Base-by-base conservation (phyloP, 2,888 invertebrate genomes). In the Trissoscelio sp. region DNA sequence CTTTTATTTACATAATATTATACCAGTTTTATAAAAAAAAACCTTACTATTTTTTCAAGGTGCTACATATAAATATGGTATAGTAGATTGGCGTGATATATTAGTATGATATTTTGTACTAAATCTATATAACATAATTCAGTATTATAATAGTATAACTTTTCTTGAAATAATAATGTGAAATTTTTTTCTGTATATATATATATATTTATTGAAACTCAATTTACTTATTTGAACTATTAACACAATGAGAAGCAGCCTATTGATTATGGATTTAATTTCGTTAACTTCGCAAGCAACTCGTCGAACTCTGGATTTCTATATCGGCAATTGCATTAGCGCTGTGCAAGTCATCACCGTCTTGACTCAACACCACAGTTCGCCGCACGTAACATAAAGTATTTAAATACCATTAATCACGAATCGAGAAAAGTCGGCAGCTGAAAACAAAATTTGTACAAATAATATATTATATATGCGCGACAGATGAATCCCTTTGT, bases 211-310 rank as follows among this genome's bases (percentile, higher is more conserved):
- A 37, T 2, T n/a, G 37, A 12, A 22, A 34, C 44, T 64, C 48
- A 28, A 62, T 62, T 44, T 28, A 28, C 31, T 24, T 14, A 62
- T 37, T 57, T 57, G 14, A n/a, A 34, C 62, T 37, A 57, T 39
- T 12, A 37, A 9, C 24, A 24, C 3, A 39, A 66, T 9, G 7
- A 37, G 37, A 39, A 11, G 20, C 20, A 48, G 16, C 3, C 18
- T 70, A 72, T 72, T 53, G 72, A 60, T 72, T 42, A 53, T 48
- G 37, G 48, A 58, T 58, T 58, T 14, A 70, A 39, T 70, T 72
- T 72, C 34, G 4, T 37, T 37, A 58, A 60, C 48, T 60, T 60
- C n/a, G 20, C 37, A 16, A 48, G 39, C 39, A 51, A 9, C 31
- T 20, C 51, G 4, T 14, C 46, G n/a, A n/a, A n/a, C 18, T 22